Evolutionary conservation across 2,797 vertebrate genomes (phyloP).

Genomic region (Galago senegalensis): DNA sequence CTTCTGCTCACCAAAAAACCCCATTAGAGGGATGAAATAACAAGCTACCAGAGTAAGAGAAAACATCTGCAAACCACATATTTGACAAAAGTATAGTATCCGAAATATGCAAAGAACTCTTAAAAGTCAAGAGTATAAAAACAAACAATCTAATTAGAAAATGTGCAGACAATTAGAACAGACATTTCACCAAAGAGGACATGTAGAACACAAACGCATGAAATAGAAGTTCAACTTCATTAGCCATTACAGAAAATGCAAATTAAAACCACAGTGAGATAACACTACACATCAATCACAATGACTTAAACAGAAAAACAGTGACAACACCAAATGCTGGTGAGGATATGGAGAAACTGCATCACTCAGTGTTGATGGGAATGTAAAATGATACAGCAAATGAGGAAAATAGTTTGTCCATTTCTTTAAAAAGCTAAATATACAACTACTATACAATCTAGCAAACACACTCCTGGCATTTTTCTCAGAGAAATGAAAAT

Average conservation of each 20-base stretch:
- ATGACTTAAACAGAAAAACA: not conserved
- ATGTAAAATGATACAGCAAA: not conserved
- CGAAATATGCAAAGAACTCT: slow-evolving; percentile 19
- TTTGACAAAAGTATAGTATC: not conserved
- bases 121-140: not conserved
- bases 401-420: not conserved
- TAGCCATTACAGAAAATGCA: slow-evolving; percentile 36
- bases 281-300: not conserved
- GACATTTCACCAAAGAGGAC: not conserved
- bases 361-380: not conserved
- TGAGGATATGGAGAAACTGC: not conserved
- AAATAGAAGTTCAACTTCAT: not conserved
- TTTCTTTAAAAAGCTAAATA: slow-evolving; percentile 2
- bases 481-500: slow-evolving; percentile 50
- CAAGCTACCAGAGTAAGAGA: not conserved
- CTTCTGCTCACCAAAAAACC: slow-evolving; percentile 30
- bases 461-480: not conserved
- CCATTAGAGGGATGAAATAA: not conserved
- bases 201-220: not conserved
- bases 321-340: not conserved
- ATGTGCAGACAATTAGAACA: slow-evolving; percentile 12
- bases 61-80: slow-evolving; percentile 33
- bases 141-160: not conserved
- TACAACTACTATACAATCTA: not conserved
- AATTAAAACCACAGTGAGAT: slow-evolving; percentile 9